These are phyloP conservation scores for Lepidostoma basale DNA, from an alignment of 1,140 invertebrate genomes.

Conservation along the genomic window DNA sequence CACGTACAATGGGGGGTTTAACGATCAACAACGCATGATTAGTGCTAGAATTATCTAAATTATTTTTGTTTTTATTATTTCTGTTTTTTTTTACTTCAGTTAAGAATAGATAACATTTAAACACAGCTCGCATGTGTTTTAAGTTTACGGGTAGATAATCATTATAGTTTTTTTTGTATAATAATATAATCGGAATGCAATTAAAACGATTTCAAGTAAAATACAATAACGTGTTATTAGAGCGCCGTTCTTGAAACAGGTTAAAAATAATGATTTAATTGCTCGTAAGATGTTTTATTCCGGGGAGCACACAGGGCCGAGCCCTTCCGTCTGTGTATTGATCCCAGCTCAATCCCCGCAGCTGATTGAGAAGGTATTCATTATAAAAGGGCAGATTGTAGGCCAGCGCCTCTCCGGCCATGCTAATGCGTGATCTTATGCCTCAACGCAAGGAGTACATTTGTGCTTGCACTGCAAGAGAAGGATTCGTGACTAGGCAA, in stretches of 20 bases:
- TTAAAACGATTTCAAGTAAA: too few species aligned
- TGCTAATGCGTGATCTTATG: background rate
- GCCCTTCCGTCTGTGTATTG: constrained; percentile 15
- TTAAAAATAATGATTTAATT: constrained; percentile 19
- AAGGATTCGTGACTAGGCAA: too few species aligned
- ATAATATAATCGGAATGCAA: too few species aligned
- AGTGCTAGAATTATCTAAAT: background rate
- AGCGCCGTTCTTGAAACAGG: background rate
- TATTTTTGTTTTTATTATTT: too few species aligned
- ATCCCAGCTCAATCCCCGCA: constrained; percentile 1
- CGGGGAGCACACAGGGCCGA: background rate
- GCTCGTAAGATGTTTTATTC: background rate
- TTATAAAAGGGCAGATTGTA: constrained; percentile 43
- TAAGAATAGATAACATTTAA: too few species aligned
- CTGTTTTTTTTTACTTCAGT: too few species aligned
- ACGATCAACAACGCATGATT: background rate
- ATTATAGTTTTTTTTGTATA: too few species aligned
- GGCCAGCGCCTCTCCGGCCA: constrained; percentile 20
- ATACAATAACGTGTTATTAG: background rate
- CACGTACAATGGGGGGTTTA: too few species aligned
- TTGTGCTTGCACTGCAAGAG: too few species aligned
- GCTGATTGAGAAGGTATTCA: constrained; percentile 46
- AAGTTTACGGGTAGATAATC: too few species aligned
- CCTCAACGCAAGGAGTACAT: too few species aligned
- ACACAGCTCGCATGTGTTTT: too few species aligned